Evolutionary conservation across 2,888 invertebrate species (phyloP), one percentile per base, ranked within the genome.

Genomic region (Brachyptera risi): DNA sequence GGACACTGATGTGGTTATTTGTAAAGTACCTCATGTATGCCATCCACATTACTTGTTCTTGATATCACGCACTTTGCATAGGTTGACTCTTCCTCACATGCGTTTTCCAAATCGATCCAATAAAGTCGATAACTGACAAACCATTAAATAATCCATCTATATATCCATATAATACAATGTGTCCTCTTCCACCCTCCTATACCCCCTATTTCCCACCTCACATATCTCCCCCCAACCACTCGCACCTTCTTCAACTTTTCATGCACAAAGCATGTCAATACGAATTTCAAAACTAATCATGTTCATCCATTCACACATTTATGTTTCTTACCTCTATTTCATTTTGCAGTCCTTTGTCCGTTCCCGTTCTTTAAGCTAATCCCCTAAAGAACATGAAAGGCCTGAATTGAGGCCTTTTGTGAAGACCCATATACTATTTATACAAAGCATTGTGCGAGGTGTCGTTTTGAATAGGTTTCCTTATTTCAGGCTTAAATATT

Each of bases 401-500:
- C 37, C 24, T 60, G 59, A 60, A 62, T 56, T 57, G 58, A 42
- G 49, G 42, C 17, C 61, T 50, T 65, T 63, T 65, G 65, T 63
- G 47, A 35, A 51, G 37, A 54, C 63, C 61, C 63, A 63, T 63
- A 61, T 57, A 63, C 65, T 65, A 65, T 65, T 65, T 65, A 65
- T 63, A 50, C 59, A 54, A 35, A 15, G 27, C 59, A 62, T 62
- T 62, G 65, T 65, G 61, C 15, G 58, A 61, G 63, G 65, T 62
- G 65, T 63, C 63, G 65, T 62, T 44, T 56, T 65, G 61, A 65
- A 65, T 65, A 49, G 65, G 59, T 63, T 60, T 63, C 63, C 65
- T 65, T 65, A 65, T 65, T 65, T 59, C 65, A 59, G 63, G 65
- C 61, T 65, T 65, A 65, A 65, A 65, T 63, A 65, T 65, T 65